Conservation (phyloP, 2,888 invertebrate genomes). For the Sialis lutaria region DNA sequence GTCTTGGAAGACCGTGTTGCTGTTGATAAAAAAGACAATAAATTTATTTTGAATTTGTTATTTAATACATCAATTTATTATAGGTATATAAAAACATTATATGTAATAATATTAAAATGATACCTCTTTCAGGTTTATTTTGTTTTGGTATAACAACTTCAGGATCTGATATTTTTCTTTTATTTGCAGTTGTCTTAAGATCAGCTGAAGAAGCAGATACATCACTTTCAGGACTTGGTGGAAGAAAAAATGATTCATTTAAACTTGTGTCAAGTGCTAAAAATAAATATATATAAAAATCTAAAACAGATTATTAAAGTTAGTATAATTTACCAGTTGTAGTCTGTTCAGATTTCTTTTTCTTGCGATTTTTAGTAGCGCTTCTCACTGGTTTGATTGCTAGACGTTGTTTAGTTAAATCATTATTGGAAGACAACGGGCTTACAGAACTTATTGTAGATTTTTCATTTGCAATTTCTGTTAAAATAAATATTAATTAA, state of each 20-base stretch:
- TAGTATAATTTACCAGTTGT: too few relatives aligned
- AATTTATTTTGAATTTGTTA: not conserved
- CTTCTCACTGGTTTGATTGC: not conserved
- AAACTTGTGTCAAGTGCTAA: not conserved
- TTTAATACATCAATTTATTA: not conserved
- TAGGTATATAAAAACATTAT: not conserved
- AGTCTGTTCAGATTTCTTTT: too few relatives aligned
- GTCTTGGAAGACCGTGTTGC: not conserved
- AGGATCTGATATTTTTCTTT: not conserved
- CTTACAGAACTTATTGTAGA: too few relatives aligned
- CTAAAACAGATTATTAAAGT: not conserved
- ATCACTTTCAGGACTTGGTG: slow-evolving; percentile 26
- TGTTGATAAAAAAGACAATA: not conserved
- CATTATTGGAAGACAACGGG: too few relatives aligned
- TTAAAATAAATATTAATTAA: too few relatives aligned
- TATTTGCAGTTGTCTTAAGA: not conserved
- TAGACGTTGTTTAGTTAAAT: too few relatives aligned
- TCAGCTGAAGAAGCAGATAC: slow-evolving; percentile 17
- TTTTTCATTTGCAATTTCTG: too few relatives aligned
- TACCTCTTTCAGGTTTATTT: not conserved
- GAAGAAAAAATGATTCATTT: slow-evolving; percentile 14
- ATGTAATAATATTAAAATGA: not conserved
- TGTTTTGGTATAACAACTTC: not conserved
- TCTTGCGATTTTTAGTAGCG: not conserved
- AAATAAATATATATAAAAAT: not conserved